Evolutionary conservation across 2,888 invertebrate species (phyloP), one percentile per base, ranked within the genome.

Genomic region (Neoaliturus tenellus): DNA sequence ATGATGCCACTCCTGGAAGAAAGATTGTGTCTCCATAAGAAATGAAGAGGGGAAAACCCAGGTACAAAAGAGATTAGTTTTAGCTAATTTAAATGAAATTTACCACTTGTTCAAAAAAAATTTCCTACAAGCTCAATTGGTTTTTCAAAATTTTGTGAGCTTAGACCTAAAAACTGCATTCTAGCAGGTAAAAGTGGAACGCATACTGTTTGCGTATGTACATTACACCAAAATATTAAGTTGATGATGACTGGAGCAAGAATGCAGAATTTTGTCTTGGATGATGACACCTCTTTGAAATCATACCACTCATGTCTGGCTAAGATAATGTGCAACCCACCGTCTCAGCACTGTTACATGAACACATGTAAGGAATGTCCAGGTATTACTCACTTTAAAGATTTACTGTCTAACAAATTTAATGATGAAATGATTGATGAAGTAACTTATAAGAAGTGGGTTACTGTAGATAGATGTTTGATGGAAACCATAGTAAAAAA

Each of bases 181-280:
- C 6, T 67, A 25, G 67, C 67, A 10, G 67, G 67, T 6, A 31
- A 31, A 67, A 31, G 39, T 73, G 73, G 73, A 39, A 73, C 73
- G 6, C 73, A 73, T 41, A 35, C 39, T 73, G 82, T 84, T 6
- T 82, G 82, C 55, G 82, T 84, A 25, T 84, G 75, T 51, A 28
- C 10, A 4, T 39, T 35, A 17, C 82, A 84, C 62, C 84, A 84
- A 73, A 82, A 82, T 25, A 31, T 84, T 14, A 82, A 84, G 62
- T 31, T 84, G 23, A 82, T 75, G 75, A 48, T 78, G n/a, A 28
- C 14, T 41, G 51, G 51, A 51, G 51, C 71, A 28, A 71, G 33
- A 71, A 71, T 71, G 71, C 28, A 33, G 28, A 23, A 73, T 6
- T 39, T 62, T 35, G 10, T 33, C 17, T 17, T 69, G 8, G 44